Conservation (phyloP, 2,113 vertebrate species). For the Coracopsis vasa region DNA sequence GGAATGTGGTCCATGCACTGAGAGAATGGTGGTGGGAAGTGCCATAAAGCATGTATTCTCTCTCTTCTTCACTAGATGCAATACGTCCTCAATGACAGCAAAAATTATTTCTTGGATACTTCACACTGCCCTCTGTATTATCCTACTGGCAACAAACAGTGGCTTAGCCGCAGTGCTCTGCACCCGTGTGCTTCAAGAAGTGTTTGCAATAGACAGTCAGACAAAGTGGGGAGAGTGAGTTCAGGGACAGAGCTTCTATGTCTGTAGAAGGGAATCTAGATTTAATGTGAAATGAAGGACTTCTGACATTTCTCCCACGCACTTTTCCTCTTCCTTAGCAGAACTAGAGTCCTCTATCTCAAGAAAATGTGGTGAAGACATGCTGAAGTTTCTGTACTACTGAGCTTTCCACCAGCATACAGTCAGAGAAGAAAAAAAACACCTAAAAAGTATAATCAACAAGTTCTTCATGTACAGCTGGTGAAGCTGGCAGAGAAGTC, state of each 20-base stretch:
- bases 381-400: background rate
- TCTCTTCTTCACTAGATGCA: background rate
- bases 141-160: background rate
- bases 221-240: background rate
- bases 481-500: background rate
- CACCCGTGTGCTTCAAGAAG: background rate
- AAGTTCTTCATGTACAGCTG: background rate
- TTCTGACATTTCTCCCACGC: background rate
- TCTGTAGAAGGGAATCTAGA: background rate
- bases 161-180: background rate
- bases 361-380: background rate
- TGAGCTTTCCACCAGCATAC: background rate
- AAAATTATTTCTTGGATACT: background rate
- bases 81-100: background rate
- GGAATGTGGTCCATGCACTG: rapidly evolving
- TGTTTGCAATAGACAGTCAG: background rate
- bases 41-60: background rate
- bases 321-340: background rate
- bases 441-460: background rate
- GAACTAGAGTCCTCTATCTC: background rate
- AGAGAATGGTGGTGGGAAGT: background rate
- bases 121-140: background rate
- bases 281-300: background rate
- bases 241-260: background rate
- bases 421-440: background rate